phyloP scores from a whole-genome alignment of 2,888 invertebrate genomes.

The Dasypogon diadema region DNA sequence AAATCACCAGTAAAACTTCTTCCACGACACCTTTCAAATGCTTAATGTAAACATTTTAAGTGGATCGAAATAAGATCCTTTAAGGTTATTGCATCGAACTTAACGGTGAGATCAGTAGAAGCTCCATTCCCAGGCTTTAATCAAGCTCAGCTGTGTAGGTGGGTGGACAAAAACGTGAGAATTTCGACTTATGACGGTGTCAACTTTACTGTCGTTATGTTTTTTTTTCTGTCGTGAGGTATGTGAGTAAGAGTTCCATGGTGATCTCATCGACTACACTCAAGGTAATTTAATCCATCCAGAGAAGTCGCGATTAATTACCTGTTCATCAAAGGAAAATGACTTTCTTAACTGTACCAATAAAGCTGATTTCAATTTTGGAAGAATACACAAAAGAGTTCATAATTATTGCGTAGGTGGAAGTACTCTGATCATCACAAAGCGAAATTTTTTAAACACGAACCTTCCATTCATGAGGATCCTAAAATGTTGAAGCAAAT shows the following conservation, averaged over 20 bases:
- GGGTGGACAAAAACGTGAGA: conserved; percentile 49
- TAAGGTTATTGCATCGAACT: conserved; percentile 45
- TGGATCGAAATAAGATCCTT: conserved; percentile 46
- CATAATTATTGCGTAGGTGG: neutral
- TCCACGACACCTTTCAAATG: neutral
- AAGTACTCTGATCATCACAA: no score
- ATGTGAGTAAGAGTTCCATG: conserved; percentile 33
- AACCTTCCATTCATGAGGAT: no score
- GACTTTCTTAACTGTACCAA: conserved; percentile 23
- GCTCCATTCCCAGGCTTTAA: conserved; percentile 37
- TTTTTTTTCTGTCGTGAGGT: conserved; percentile 28
- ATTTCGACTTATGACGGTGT: conserved; percentile 44
- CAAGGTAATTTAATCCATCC: conserved; percentile 20
- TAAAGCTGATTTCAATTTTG: neutral
- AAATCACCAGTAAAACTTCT: no score
- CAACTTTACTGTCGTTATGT: conserved; percentile 24
- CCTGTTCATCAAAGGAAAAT: conserved; percentile 45
- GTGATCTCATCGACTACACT: conserved; percentile 32
- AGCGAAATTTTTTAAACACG: no score
- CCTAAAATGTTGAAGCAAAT: neutral
- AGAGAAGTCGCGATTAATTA: conserved; percentile 42
- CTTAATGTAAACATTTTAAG: neutral
- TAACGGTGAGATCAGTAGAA: conserved; percentile 45
- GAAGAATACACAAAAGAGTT: neutral
- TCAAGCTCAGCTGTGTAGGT: conserved; percentile 38